Conservation (phyloP, 2,113 vertebrate genomes). For the Coryphaenoides rupestris region DNA sequence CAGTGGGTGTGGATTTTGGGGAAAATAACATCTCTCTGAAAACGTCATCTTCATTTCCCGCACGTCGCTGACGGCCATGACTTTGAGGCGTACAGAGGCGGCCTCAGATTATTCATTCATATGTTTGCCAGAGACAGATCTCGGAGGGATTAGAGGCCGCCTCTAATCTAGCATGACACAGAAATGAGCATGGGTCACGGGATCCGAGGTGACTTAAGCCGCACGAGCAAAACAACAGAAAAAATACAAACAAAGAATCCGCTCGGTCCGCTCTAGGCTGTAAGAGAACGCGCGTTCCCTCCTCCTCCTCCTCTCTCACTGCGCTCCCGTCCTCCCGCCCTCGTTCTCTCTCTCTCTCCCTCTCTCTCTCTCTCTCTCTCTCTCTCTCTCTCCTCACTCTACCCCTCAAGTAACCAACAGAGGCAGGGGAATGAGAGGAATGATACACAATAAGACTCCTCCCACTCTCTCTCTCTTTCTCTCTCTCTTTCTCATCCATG, state of each 20-base stretch:
- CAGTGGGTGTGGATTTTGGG: slow-evolving; percentile 33
- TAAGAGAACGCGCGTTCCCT: slow-evolving; percentile 46
- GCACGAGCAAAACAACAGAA: slow-evolving; percentile 57
- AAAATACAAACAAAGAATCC: slow-evolving; percentile 42
- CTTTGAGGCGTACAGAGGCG: slow-evolving; percentile 51
- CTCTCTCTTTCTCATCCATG: slow-evolving; percentile 4
- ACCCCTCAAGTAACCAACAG: slow-evolving; percentile 53
- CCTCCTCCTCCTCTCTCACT: slow-evolving; percentile 51
- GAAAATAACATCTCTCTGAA: slow-evolving; percentile 31
- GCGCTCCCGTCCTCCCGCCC: slow-evolving; percentile 50
- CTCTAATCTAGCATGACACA: slow-evolving; percentile 66
- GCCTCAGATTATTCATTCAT: slow-evolving; percentile 67
- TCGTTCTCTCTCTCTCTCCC: slow-evolving; percentile 5
- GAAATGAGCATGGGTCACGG: slow-evolving; percentile 69
- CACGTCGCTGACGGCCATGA: slow-evolving; percentile 24
- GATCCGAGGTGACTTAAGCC: slow-evolving; percentile 63
- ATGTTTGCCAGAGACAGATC: slow-evolving; percentile 60
- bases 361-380: slow-evolving; percentile 20
- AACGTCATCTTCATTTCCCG: slow-evolving; percentile 28
- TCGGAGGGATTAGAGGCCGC: slow-evolving; percentile 62
- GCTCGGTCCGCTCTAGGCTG: slow-evolving; percentile 20
- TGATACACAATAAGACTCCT: slow-evolving; percentile 58
- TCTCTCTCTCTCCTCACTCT: slow-evolving; percentile 38
- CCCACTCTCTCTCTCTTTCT: slow-evolving; percentile 39
- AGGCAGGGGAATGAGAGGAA: slow-evolving; percentile 51